Percentiles rank a stretch among this genome's conserved stretches.
phyloP scores from a whole-genome alignment of 2,888 invertebrate genomes.

The Pammene fasciana region DNA sequence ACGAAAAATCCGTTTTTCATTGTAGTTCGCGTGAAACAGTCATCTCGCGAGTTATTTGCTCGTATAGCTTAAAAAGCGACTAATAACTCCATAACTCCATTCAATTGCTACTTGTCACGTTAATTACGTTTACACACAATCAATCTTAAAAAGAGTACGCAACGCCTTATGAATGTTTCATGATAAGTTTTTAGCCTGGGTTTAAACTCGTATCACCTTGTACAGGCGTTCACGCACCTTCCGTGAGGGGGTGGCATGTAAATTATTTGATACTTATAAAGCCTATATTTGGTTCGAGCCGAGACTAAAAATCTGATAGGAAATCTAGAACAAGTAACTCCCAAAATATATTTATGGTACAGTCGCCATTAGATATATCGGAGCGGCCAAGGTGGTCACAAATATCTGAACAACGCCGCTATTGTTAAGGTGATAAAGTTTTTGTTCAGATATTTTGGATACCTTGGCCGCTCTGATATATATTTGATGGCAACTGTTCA shows the following conservation, averaged over 20 bases:
- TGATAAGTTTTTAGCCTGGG: slow-evolving; percentile 8
- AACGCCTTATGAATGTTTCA: slow-evolving; percentile 25
- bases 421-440: too few species aligned
- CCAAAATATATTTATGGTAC: too few species aligned
- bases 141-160: slow-evolving; percentile 20
- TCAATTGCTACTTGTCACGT: slow-evolving; percentile 7
- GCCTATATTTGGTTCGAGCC: too few species aligned
- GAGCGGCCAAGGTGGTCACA: too few species aligned
- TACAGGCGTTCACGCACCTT: background rate
- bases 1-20: background rate
- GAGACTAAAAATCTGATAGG: background rate
- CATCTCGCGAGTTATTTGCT: background rate
- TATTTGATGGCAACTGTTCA: too few species aligned
- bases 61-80: slow-evolving; percentile 2
- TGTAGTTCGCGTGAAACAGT: background rate
- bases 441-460: too few species aligned
- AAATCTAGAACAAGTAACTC: too few species aligned
- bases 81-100: slow-evolving; percentile 3
- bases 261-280: too few species aligned
- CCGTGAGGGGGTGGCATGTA: background rate
- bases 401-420: too few species aligned
- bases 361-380: too few species aligned
- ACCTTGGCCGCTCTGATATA: too few species aligned
- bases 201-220: background rate
- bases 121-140: slow-evolving; percentile 15